These are phyloP conservation scores for Dicyrtomina minuta DNA, from an alignment of 2,888 invertebrate genomes.

Conservation along the genomic window DNA sequence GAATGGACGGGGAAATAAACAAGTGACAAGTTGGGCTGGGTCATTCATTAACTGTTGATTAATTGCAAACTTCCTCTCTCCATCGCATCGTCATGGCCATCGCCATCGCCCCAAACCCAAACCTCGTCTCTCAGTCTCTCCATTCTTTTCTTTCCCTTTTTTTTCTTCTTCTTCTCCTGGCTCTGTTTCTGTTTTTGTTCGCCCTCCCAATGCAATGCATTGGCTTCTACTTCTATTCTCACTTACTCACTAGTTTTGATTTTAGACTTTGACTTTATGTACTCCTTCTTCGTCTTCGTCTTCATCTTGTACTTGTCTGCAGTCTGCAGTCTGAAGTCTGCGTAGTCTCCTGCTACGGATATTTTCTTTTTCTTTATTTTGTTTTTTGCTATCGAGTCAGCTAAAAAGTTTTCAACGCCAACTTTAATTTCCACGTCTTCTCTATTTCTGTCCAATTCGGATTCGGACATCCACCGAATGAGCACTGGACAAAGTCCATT, in stretches of 20 bases:
- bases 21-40: constrained; percentile 43
- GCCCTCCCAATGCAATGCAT: neutral
- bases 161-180: neutral
- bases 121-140: neutral
- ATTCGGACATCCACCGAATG: neutral
- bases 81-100: too few species aligned
- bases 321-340: neutral
- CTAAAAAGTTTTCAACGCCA: neutral
- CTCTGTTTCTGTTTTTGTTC: neutral
- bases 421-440: constrained; percentile 1
- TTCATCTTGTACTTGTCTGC: neutral
- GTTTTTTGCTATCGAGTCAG: neutral
- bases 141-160: constrained; percentile 15
- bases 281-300: neutral
- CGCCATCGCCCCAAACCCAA: too few species aligned
- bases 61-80: constrained; percentile 36
- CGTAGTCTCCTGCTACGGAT: too few species aligned
- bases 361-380: neutral
- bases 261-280: too few species aligned
- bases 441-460: neutral
- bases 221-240: too few species aligned
- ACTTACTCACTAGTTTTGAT: too few species aligned
- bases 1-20: constrained; percentile 26
- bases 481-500: too few species aligned
- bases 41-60: constrained; percentile 43